Base-by-base conservation (phyloP, 23 tunicate genomes). In the Styela plicata region DNA sequence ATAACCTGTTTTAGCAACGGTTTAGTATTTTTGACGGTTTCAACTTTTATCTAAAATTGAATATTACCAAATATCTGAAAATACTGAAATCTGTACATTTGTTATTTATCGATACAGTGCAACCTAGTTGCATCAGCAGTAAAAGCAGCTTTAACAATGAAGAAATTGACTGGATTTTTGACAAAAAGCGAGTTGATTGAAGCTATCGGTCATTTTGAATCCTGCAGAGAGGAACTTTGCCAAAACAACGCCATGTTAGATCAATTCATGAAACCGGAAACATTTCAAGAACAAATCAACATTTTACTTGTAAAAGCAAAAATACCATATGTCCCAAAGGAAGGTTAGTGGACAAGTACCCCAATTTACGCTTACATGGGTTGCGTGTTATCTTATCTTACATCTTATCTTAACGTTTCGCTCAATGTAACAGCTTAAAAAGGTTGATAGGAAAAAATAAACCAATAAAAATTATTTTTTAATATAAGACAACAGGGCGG, bases 161-260 rank as follows among this genome's bases (percentile, higher is more conserved):
- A 82, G 36, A 69, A 63, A 63, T 17, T 10, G 24, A 1, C 17
- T 71, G 36, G 36, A 21, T 19, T 29, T 20, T 17, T 71, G 35
- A 71, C 37, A 3, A 36, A 71, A 71, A 36, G 29, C 7, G 36
- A 71, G 36, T 16, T 28, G 35, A 2, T 16, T 3, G 20, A 34
- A 30, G 77, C 77, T 3, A 18, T 71, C 36, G 16, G 34, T 5
- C 5, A 34, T 28, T 71, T 71, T 32, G 36, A 30, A 26, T 21
- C 34, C 37, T 71, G 77, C 34, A 33, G 16, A 3, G 35, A 18
- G 5, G 13, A 27, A 17, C 5, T 71, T 3, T 71, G 77, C 17
- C 32, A 71, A 33, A 71, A 71, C 36, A 28, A 34, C 24, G 77
- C 77, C 37, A 71, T 71, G 77, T 34, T 71, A 36, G 77, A 71